Conservation (phyloP, 2,797 vertebrate genomes). For the Coilia nasus region DNA sequence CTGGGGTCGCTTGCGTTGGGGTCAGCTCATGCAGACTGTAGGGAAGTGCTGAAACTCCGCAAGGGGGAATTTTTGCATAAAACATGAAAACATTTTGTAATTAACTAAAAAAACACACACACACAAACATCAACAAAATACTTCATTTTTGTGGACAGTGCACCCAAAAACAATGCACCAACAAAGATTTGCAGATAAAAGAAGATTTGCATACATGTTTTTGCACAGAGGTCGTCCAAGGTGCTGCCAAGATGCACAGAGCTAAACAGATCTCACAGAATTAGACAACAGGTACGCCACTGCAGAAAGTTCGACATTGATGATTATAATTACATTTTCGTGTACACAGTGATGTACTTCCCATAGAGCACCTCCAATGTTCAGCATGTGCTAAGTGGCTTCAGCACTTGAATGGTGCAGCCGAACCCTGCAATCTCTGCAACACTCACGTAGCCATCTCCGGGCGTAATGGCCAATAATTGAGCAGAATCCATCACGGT, state of each 20-base stretch:
- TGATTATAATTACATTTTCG: conserved; percentile 1
- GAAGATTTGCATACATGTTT: background rate
- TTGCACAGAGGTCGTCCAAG: background rate
- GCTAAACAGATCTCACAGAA: background rate
- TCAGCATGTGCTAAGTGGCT: conserved; percentile 59
- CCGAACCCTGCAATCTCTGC: conserved; percentile 76
- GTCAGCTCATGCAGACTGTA: background rate
- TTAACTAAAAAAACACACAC: background rate
- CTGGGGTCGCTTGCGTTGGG: background rate
- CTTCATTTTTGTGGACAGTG: background rate
- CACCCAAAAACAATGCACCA: no score
- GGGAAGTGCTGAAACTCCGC: background rate
- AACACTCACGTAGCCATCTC: conserved; percentile 79
- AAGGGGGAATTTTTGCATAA: background rate
- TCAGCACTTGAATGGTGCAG: conserved; percentile 71
- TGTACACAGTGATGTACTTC: conserved; percentile 17
- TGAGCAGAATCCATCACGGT: conserved; percentile 90
- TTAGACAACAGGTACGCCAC: background rate
- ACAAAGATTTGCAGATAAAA: background rate
- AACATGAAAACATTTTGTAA: background rate
- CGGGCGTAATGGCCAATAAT: conserved; percentile 94
- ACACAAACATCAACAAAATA: background rate
- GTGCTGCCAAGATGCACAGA: background rate
- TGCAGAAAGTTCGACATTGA: background rate
- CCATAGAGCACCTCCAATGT: conserved; percentile 42